Evolutionary conservation across 2,888 invertebrate species (phyloP).

Genomic region (Caenorhabditis becei): DNA sequence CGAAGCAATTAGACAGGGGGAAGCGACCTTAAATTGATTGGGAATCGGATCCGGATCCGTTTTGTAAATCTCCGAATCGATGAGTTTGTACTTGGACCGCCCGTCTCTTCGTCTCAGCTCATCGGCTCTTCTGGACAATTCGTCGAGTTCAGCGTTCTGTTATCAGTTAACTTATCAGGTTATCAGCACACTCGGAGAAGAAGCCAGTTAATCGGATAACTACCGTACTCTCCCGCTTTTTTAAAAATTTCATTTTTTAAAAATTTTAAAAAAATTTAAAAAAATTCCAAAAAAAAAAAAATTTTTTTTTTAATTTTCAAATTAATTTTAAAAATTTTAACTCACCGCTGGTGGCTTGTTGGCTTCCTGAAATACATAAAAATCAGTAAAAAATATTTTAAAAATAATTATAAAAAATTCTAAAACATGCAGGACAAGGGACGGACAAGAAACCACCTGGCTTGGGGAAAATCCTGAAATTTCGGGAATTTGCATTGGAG

Average conservation of each 20-base stretch:
- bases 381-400: slow-evolving; percentile 3
- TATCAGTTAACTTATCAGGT: neutral
- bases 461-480: slow-evolving; percentile 1
- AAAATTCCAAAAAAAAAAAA: slow-evolving; percentile 5
- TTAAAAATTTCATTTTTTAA: too few relatives aligned
- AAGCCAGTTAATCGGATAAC: too few relatives aligned
- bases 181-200: too few relatives aligned
- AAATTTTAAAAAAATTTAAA: slow-evolving; percentile 14
- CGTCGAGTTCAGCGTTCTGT: slow-evolving; percentile 80
- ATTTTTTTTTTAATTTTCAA: too few relatives aligned
- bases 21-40: slow-evolving; percentile 71
- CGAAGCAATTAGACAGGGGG: neutral
- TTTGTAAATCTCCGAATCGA: slow-evolving; percentile 77
- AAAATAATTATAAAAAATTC: neutral
- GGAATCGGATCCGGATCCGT: slow-evolving; percentile 77
- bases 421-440: slow-evolving; percentile 45
- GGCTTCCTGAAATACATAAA: slow-evolving; percentile 74
- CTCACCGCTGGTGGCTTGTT: slow-evolving; percentile 76
- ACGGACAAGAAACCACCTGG: slow-evolving; percentile 33
- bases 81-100: slow-evolving; percentile 71
- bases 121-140: slow-evolving; percentile 69
- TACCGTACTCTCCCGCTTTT: slow-evolving; percentile 16
- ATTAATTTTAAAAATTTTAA: too few relatives aligned
- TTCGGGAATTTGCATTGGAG: too few relatives aligned
- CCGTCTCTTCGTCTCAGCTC: slow-evolving; percentile 73